Evolutionary conservation across 2,113 vertebrate genomes (phyloP).

Genomic region (Hylia prasina): DNA sequence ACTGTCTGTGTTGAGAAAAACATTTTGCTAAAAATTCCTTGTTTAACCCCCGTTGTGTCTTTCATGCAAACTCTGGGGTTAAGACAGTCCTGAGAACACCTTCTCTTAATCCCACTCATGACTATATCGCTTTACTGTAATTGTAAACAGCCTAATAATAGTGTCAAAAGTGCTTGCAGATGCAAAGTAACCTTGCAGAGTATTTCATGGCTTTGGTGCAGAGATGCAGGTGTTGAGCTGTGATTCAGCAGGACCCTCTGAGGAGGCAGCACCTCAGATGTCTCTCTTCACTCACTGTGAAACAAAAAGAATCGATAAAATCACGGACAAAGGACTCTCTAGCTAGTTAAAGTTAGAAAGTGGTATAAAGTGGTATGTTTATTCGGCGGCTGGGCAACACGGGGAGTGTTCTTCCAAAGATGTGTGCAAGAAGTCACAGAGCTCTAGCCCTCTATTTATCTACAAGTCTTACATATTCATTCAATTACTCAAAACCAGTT

Average conservation of each 20-base stretch:
- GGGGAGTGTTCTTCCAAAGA: not conserved
- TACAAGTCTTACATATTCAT: not conserved
- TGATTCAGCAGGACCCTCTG: not conserved
- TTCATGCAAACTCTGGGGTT: conserved; percentile 18
- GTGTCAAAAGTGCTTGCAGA: not conserved
- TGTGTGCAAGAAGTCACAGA: not conserved
- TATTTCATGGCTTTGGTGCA: not conserved
- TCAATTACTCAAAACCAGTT: not conserved
- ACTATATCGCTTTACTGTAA: not conserved
- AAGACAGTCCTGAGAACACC: not conserved
- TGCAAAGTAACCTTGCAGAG: not conserved
- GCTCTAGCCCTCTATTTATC: not conserved
- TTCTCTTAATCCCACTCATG: not conserved
- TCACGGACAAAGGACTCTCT: not conserved
- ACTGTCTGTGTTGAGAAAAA: not conserved
- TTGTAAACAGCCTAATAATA: conserved; percentile 27
- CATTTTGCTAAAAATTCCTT: not conserved
- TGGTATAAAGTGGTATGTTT: not conserved
- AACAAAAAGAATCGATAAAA: not conserved
- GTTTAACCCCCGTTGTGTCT: not conserved
- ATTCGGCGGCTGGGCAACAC: not conserved
- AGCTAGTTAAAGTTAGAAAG: not conserved
- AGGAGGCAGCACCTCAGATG: not conserved
- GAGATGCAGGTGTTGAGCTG: not conserved
- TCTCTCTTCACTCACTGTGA: not conserved